phyloP scores from a whole-genome alignment of 2,113 vertebrate genomes.

The Oreochromis tanganicae region DNA sequence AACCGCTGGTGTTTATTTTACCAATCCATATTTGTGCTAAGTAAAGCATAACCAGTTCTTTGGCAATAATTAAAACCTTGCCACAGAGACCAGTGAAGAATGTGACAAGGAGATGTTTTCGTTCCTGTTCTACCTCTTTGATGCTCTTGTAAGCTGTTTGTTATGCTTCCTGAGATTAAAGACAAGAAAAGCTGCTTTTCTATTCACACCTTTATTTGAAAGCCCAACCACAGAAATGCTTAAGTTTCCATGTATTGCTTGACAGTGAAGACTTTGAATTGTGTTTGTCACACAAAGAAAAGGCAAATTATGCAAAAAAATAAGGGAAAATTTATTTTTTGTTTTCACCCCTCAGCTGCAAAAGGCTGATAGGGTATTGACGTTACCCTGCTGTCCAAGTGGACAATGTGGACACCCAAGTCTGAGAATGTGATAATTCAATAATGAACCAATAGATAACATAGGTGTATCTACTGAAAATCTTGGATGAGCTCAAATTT shows the following conservation, averaged over 20 bases:
- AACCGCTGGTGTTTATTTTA: neutral
- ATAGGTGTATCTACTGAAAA: neutral
- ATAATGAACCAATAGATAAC: neutral
- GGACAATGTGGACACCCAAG: fast-evolving
- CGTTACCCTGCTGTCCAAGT: fast-evolving
- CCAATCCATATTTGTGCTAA: neutral
- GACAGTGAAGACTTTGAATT: neutral
- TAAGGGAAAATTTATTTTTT: fast-evolving
- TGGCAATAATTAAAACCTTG: fast-evolving
- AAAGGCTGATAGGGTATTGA: neutral
- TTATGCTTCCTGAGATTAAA: neutral
- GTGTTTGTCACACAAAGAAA: neutral
- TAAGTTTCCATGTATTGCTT: neutral
- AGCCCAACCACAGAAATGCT: neutral
- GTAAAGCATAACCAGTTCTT: fast-evolving
- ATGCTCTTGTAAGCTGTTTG: neutral
- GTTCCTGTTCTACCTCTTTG: fast-evolving
- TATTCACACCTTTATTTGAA: neutral
- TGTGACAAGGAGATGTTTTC: neutral
- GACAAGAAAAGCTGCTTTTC: neutral
- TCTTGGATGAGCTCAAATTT: fast-evolving
- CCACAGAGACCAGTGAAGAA: fast-evolving
- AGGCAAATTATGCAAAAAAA: neutral
- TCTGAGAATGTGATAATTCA: fast-evolving
- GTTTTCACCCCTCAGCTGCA: neutral